phyloP scores from a whole-genome alignment of 2,797 vertebrate species.

The Sitta carolinensis region DNA sequence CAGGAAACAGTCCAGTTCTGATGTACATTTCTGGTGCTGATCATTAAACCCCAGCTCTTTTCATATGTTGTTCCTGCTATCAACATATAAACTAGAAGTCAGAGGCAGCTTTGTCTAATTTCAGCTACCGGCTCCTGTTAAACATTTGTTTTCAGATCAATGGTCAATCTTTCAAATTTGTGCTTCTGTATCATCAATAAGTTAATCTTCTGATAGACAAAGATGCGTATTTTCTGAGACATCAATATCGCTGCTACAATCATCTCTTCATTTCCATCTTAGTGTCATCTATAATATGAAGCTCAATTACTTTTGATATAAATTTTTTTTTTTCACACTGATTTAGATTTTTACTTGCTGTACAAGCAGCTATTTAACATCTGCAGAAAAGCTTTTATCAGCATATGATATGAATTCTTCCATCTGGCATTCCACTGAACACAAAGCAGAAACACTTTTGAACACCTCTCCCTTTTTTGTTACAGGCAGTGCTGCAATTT shows the following conservation, averaged over 20 bases:
- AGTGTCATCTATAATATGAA: not conserved
- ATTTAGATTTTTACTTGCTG: not conserved
- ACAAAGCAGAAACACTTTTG: not conserved
- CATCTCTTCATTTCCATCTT: not conserved
- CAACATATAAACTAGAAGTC: not conserved
- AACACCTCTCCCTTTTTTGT: not conserved
- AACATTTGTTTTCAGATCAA: not conserved
- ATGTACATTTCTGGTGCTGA: not conserved
- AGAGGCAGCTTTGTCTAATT: not conserved
- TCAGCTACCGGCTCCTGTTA: not conserved
- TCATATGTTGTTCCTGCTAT: accelerated
- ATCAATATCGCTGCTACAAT: not conserved
- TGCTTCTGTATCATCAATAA: not conserved
- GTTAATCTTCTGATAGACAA: not conserved
- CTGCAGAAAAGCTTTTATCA: not conserved
- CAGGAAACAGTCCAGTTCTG: not conserved
- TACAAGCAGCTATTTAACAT: not conserved
- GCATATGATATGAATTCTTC: not conserved
- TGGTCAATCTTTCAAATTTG: not conserved
- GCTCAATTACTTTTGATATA: not conserved
- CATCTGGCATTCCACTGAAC: not conserved
- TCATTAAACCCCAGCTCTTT: not conserved
- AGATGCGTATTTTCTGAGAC: not conserved
- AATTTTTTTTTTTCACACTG: not conserved
- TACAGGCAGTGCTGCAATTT: not conserved